phyloP scores from a whole-genome alignment of 37 sponge, comb jelly and placozoan genomes.

The Haliclona indistincta region DNA sequence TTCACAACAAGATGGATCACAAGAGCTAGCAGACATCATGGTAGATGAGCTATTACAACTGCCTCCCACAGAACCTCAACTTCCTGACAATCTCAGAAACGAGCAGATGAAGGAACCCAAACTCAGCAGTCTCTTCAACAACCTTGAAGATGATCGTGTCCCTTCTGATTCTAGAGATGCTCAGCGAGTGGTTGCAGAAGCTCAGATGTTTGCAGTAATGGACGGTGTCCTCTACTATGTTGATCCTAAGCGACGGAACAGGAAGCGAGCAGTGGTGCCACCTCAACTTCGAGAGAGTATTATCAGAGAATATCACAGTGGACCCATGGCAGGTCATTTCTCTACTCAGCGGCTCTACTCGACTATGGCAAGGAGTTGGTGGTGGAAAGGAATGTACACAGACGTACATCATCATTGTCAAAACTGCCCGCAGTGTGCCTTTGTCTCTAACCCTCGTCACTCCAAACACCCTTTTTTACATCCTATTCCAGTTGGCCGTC shows the following conservation, averaged over 20 bases:
- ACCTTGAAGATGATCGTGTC: too few relatives aligned
- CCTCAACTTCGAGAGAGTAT: background rate
- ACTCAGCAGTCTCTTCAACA: too few relatives aligned
- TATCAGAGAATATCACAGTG: background rate
- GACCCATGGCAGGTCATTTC: constrained; percentile 26
- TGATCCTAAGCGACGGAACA: background rate
- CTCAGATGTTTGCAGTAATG: background rate
- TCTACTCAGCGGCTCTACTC: constrained; percentile 4
- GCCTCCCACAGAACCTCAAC: too few relatives aligned
- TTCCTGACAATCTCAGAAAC: too few relatives aligned
- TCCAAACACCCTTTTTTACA: background rate
- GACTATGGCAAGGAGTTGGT: constrained; percentile 4
- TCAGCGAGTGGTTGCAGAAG: background rate
- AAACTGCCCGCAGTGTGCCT: constrained; percentile 23
- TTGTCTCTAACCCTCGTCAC: background rate
- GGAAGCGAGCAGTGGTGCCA: constrained; percentile 23
- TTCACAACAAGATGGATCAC: too few relatives aligned
- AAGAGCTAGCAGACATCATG: too few relatives aligned
- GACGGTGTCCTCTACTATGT: constrained; percentile 4
- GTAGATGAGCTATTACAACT: too few relatives aligned
- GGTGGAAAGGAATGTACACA: constrained; percentile 46
- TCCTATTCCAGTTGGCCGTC: constrained; percentile 26
- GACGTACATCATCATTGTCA: constrained; percentile 21
- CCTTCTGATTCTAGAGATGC: background rate
- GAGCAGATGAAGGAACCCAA: too few relatives aligned